Percentiles rank a stretch among this genome's conserved stretches.
Evolutionary conservation across 2,797 vertebrate genomes (phyloP).

Genomic region (Catharus ustulatus): DNA sequence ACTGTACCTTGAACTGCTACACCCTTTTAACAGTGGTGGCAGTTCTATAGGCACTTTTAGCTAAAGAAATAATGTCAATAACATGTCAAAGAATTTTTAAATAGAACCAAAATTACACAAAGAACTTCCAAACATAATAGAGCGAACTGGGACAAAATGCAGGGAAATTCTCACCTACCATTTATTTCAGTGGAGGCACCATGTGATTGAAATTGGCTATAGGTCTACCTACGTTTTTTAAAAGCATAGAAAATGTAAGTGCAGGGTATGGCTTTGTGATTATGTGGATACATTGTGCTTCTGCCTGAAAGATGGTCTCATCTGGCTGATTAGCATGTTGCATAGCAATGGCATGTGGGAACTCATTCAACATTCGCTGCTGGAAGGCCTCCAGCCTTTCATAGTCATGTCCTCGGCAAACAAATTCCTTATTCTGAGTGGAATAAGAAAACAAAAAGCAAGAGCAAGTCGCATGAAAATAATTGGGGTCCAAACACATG

Average conservation of each 20-base stretch:
- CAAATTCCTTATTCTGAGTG: constrained; percentile 94
- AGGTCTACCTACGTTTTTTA: background rate
- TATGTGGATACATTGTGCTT: constrained; percentile 95
- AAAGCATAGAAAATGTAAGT: background rate
- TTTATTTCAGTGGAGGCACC: background rate
- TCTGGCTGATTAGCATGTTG: constrained; percentile 98
- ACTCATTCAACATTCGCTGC: constrained; percentile 95
- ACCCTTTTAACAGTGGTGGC: constrained; percentile 10
- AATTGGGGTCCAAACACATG: background rate
- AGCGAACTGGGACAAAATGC: background rate
- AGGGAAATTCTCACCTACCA: background rate
- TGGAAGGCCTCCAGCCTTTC: constrained; percentile 96
- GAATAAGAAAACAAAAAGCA: background rate
- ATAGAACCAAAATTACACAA: background rate
- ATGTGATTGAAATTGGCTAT: background rate
- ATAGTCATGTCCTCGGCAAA: constrained; percentile 95
- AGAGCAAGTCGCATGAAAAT: background rate
- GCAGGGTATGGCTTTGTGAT: background rate
- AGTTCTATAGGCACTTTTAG: background rate
- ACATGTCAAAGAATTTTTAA: constrained; percentile 7
- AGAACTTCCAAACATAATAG: background rate
- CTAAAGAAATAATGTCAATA: background rate
- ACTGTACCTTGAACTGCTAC: constrained; percentile 1
- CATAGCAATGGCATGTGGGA: constrained; percentile 97
- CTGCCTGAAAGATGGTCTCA: constrained; percentile 98